Evolutionary conservation across 2,888 invertebrate genomes (phyloP), one percentile per base, ranked within the genome.

Genomic region (Leptopilina syphax): DNA sequence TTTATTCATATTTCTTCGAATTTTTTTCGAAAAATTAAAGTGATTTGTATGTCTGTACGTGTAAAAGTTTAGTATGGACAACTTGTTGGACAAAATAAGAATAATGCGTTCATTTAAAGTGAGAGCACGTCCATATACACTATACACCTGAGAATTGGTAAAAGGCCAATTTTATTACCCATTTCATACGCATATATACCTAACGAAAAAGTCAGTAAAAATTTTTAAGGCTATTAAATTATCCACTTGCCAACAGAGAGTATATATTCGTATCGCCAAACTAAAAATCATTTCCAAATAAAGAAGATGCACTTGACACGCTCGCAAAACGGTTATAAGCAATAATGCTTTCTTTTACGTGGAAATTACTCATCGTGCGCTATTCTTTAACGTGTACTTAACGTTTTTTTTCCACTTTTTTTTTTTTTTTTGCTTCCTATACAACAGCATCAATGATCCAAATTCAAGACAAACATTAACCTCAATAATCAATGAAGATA

Each of bases 31-130:
- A 34, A 18, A 34, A 34, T 4, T 4, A 34, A 34, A 34, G 34
- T 34, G 34, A 34, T 34, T 34, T 34, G 34, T 34, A 34, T 34
- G 34, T 34, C 34, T 1, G 34, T 34, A 34, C 34, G 34, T 34
- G 34, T 18, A 34, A 34, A 34, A 34, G 3, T 54, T 73, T 73
- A 73, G 70, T 73, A 73, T 73, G 70, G 54, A 34, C 24, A 54
- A 50, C 70, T 73, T n/a, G 70, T 68, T 73, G 24, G 10, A 34
- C 1, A 7, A n/a, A 8, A 54, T 54, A 70, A 70, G 70, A 54
- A 73, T 73, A 54, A 73, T 13, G 54, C 54, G 70, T 73, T 54
- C 70, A 73, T 73, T 73, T 73, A 73, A 73, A 73, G 57, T 73
- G 70, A 73, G 57, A 73, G 34, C 70, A 73, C 70, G 70, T 73